Evolutionary conservation across 1,140 invertebrate genomes (phyloP).

Genomic region (Ericerus pela): DNA sequence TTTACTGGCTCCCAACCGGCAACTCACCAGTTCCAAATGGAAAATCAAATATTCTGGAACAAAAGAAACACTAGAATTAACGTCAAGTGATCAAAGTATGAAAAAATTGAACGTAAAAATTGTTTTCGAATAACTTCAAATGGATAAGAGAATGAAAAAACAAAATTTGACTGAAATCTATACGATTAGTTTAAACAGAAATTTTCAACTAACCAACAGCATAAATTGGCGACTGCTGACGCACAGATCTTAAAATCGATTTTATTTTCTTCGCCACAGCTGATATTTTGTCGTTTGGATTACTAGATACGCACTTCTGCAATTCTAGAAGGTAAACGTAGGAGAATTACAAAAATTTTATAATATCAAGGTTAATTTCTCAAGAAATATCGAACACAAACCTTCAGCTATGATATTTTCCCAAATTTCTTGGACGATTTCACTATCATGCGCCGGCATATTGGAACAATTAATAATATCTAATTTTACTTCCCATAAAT

Average conservation of each 20-base stretch:
- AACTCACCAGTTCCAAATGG: constrained; percentile 56
- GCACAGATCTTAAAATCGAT: neutral
- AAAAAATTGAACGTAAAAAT: no score
- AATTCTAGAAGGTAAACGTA: neutral
- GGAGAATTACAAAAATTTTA: no score
- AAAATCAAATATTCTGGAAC: constrained; percentile 51
- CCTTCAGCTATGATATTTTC: constrained; percentile 52
- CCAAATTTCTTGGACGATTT: constrained; percentile 61
- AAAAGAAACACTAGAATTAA: constrained; percentile 17
- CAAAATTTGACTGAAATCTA: neutral
- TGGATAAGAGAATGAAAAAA: no score
- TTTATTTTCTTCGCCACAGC: neutral
- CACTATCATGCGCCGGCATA: constrained; percentile 48
- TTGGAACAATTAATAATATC: constrained; percentile 65
- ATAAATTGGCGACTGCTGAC: neutral
- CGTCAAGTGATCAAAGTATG: no score
- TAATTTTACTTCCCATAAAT: constrained; percentile 70
- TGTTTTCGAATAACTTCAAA: no score
- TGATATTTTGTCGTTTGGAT: neutral
- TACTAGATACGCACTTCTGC: neutral
- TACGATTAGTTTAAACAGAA: neutral
- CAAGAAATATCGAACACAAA: no score
- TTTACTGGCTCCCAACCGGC: constrained; percentile 47
- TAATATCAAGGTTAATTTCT: no score
- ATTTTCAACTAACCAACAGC: neutral